Conservation (phyloP, 1,140 invertebrate species). For the Coelopa frigida region DNA sequence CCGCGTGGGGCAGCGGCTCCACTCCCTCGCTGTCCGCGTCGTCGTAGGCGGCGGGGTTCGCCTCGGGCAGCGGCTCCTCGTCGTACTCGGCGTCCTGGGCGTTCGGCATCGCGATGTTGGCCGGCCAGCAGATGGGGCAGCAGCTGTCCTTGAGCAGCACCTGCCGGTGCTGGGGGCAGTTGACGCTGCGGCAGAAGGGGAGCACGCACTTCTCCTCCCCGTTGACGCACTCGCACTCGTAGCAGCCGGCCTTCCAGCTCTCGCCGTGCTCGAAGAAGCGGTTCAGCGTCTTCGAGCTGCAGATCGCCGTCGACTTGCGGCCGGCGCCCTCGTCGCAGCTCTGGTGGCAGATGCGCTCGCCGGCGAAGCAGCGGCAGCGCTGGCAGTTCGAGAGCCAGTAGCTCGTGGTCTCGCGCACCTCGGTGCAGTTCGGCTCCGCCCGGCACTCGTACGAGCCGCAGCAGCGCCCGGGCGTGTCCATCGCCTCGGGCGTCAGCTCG, state of each 20-base stretch:
- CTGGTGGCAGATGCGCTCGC: constrained; percentile 27
- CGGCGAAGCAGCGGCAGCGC: constrained; percentile 28
- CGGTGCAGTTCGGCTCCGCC: constrained; percentile 29
- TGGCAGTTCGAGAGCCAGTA: constrained; percentile 31
- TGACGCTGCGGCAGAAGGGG: constrained; percentile 26
- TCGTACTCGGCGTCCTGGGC: constrained; percentile 13
- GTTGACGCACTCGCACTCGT: constrained; percentile 31
- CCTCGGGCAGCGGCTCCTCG: not conserved
- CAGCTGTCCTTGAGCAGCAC: constrained; percentile 28
- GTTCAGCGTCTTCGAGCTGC: constrained; percentile 30
- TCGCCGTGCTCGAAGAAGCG: constrained; percentile 30
- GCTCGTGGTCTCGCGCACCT: constrained; percentile 23
- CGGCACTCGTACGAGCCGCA: constrained; percentile 32
- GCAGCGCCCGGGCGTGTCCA: constrained; percentile 31
- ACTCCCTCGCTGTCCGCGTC: constrained; percentile 2
- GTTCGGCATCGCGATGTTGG: constrained; percentile 27
- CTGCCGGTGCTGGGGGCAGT: constrained; percentile 32
- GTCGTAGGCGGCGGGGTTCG: constrained; percentile 16
- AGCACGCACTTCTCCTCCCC: constrained; percentile 32
- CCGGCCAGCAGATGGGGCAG: constrained; percentile 38
- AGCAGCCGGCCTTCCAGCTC: constrained; percentile 31
- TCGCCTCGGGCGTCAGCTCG: constrained; percentile 26
- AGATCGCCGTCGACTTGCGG: constrained; percentile 21
- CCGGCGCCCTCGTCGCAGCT: constrained; percentile 25
- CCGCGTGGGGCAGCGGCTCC: constrained; percentile 3